These are phyloP conservation scores for Neogale vison DNA, from an alignment of 2,113 vertebrate species.

Conservation along the genomic window DNA sequence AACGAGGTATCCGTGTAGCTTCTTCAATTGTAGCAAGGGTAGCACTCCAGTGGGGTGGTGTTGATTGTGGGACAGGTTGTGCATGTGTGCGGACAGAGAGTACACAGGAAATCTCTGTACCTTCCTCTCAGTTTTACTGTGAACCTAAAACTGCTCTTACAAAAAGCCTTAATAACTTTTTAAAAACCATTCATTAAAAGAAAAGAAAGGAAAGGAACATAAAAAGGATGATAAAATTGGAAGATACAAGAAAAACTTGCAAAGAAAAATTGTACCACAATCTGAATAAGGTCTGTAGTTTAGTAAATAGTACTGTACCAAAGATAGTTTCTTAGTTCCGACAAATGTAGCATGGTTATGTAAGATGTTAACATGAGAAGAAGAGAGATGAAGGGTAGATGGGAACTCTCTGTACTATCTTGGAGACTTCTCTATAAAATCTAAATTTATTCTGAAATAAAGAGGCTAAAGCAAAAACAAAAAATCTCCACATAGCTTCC, in stretches of 20 bases:
- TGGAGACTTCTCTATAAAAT: not conserved
- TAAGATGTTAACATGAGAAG: not conserved
- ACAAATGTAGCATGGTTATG: not conserved
- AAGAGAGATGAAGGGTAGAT: not conserved
- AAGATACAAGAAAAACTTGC: not conserved
- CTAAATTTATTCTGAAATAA: conserved; percentile 25
- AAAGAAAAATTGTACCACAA: not conserved
- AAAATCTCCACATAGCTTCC: not conserved
- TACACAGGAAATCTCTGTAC: not conserved
- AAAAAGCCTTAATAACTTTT: not conserved
- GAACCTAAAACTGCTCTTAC: not conserved
- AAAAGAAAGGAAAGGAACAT: not conserved
- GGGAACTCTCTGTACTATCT: not conserved
- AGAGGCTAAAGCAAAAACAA: not conserved
- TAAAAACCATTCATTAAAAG: not conserved
- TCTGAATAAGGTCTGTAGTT: not conserved
- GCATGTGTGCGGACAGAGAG: not conserved
- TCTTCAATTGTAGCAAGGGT: not conserved
- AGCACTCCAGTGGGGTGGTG: not conserved
- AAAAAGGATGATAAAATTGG: not conserved
- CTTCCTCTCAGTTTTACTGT: not conserved
- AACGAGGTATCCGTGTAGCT: not conserved
- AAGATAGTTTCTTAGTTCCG: not conserved
- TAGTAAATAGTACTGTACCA: not conserved
- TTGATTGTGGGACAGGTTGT: not conserved